Percentiles rank a stretch among this genome's conserved stretches.
Evolutionary conservation across 1,140 invertebrate species (phyloP).

Genomic region (Cydia pomonella): DNA sequence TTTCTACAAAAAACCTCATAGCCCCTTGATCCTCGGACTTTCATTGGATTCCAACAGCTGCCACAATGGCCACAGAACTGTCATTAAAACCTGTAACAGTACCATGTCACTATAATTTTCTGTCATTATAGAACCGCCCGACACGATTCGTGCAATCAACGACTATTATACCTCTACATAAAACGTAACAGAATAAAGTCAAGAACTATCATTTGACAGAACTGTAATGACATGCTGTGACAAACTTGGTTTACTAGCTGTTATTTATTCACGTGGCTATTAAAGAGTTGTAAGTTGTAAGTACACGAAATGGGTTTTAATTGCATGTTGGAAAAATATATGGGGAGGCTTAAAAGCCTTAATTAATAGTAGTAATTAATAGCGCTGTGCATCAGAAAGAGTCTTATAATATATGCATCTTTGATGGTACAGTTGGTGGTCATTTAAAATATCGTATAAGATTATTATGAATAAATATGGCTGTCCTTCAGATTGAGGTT

Average conservation of each 20-base stretch:
- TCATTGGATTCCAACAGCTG: slow-evolving; percentile 29
- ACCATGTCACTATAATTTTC: slow-evolving; percentile 16
- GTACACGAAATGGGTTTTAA: background rate
- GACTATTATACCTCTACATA: slow-evolving; percentile 16
- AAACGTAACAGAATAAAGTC: slow-evolving; percentile 28
- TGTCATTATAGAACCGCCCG: slow-evolving; percentile 23
- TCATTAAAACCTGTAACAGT: slow-evolving; percentile 28
- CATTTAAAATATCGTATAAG: too few relatives aligned
- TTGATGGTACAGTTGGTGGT: too few relatives aligned
- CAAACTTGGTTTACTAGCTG: slow-evolving; percentile 5
- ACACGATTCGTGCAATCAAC: slow-evolving; percentile 22
- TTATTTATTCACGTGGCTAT: slow-evolving; percentile 18
- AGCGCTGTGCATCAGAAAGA: too few relatives aligned
- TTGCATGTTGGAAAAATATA: background rate
- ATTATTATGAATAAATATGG: too few relatives aligned
- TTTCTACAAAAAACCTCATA: background rate
- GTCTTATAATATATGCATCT: too few relatives aligned
- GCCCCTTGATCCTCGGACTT: background rate
- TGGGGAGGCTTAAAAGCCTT: background rate
- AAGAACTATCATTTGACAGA: slow-evolving; percentile 33
- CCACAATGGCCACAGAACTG: slow-evolving; percentile 5
- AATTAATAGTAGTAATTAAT: too few relatives aligned
- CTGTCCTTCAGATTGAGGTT: too few relatives aligned
- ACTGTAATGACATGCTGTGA: slow-evolving; percentile 29
- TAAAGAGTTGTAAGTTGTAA: slow-evolving; percentile 19